Base-by-base conservation (phyloP, 2,797 vertebrate genomes). In the Aldrovandia affinis region DNA sequence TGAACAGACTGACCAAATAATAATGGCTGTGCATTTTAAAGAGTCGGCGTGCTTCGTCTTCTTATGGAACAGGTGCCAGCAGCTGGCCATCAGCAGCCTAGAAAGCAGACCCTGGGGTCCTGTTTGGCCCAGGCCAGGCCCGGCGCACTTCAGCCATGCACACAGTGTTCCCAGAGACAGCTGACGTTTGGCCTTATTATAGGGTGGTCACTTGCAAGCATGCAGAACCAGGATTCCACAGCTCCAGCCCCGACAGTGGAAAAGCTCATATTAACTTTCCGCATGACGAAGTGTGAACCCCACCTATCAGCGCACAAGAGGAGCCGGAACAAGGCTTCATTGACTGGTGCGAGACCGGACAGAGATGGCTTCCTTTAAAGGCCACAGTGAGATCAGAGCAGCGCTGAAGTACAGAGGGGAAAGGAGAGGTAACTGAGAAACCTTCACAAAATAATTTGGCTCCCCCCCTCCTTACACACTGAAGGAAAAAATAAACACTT, bases 401-500 rank as follows among this genome's bases (percentile, higher is more conserved):
- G 55, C 2, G 33, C 28, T 65, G 9, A 65, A 65, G 25, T 25
- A 36, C 68, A 36, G 36, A 33, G 42, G 20, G 42, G 20, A 44
- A 44, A 44, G 68, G 14, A 36, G 30, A 20, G 30, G 68, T 8
- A 36, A 7, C 20, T 33, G 33, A 30, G 33, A 10, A 73, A 73
- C 30, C 9, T 39, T 73, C 20, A 8, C 25, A n/a, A 9, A 73
- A 18, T 61, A 61, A 61, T 61, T 61, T 15, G 5, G 18, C 18
- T 44, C 18, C 12, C 36, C 12, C n/a, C 22, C 73, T 44, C 0
- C 14, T 39, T 36, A 18, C 30, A 75, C 22, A 75, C 39, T 75
- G n/a, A 78, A 78, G 30, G 12, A 78, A 50, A n/a, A n/a, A 81
- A 81, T 33, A 81, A 81, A 25, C 54, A 14, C 52, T 30, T 9